These are phyloP conservation scores for Coilia nasus DNA, from an alignment of 2,797 vertebrate genomes.

Conservation along the genomic window DNA sequence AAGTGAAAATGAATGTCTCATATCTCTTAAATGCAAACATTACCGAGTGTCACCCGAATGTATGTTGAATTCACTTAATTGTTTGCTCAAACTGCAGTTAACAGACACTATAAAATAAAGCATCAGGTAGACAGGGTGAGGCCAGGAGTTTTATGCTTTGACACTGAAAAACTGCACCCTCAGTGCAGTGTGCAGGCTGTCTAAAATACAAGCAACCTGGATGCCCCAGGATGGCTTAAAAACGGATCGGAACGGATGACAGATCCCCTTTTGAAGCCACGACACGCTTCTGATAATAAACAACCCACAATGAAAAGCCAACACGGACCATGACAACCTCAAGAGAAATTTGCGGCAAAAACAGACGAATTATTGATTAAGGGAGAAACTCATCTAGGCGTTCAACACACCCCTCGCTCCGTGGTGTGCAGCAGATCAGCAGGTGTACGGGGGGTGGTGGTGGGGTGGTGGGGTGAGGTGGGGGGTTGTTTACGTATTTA, in stretches of 20 bases:
- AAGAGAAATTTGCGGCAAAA: constrained; percentile 29
- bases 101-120: neutral
- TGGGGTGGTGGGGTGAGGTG: too few relatives aligned
- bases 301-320: constrained; percentile 39
- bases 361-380: constrained; percentile 32
- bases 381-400: constrained; percentile 23
- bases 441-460: neutral
- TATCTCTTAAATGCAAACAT: neutral
- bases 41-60: neutral
- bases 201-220: neutral
- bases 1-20: neutral
- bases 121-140: neutral
- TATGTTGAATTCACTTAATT: neutral
- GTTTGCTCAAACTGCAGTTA: neutral
- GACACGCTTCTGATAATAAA: constrained; percentile 38
- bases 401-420: constrained; percentile 29
- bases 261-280: neutral
- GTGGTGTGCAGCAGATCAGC: constrained; percentile 7
- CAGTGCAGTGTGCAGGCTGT: neutral
- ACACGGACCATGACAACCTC: constrained; percentile 4
- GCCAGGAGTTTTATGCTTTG: neutral
- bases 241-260: neutral
- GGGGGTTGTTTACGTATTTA: too few relatives aligned
- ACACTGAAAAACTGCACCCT: neutral
- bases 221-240: neutral